phyloP scores from a whole-genome alignment of 2,797 vertebrate genomes.

The Borostomias antarcticus region DNA sequence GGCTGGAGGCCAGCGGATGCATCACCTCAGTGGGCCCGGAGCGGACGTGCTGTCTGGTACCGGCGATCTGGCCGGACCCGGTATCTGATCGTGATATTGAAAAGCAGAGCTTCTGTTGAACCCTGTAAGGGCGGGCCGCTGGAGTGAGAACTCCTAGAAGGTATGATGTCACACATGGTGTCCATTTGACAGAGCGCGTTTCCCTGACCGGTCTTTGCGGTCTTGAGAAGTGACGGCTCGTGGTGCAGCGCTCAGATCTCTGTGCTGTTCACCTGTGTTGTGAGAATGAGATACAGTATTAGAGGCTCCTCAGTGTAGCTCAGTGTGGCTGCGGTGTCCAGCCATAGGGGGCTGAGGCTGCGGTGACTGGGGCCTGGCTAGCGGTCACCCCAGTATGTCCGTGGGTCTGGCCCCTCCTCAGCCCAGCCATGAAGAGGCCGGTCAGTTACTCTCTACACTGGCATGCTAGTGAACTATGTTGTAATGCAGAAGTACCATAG shows the following conservation, averaged over 20 bases:
- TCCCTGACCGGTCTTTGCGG: slow-evolving; percentile 33
- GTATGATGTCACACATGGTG: slow-evolving; percentile 46
- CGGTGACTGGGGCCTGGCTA: slow-evolving; percentile 70
- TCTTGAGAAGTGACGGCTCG: slow-evolving; percentile 1
- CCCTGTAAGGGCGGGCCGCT: slow-evolving; percentile 20
- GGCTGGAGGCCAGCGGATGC: no score
- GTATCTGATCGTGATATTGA: slow-evolving; percentile 40
- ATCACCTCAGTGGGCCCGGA: slow-evolving; percentile 4
- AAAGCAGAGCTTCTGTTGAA: slow-evolving; percentile 24
- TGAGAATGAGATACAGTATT: slow-evolving; percentile 55
- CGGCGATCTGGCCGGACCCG: slow-evolving; percentile 14
- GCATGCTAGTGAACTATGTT: slow-evolving; percentile 64
- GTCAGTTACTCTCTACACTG: slow-evolving; percentile 58
- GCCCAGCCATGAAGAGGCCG: slow-evolving; percentile 70
- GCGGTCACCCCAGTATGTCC: slow-evolving; percentile 75
- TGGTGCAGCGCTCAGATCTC: slow-evolving; percentile 22
- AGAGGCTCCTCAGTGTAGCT: slow-evolving; percentile 53
- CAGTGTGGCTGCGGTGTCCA: no score
- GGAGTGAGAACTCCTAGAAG: slow-evolving; percentile 41
- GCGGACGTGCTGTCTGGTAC: slow-evolving; percentile 24
- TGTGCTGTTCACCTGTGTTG: background rate
- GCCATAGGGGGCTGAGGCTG: slow-evolving; percentile 44
- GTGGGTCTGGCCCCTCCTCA: slow-evolving; percentile 64
- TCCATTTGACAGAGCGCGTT: slow-evolving; percentile 40
- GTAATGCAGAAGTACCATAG: slow-evolving; percentile 66